These are phyloP conservation scores for Riptortus pedestris DNA, from an alignment of 1,140 invertebrate species.

Conservation along the genomic window DNA sequence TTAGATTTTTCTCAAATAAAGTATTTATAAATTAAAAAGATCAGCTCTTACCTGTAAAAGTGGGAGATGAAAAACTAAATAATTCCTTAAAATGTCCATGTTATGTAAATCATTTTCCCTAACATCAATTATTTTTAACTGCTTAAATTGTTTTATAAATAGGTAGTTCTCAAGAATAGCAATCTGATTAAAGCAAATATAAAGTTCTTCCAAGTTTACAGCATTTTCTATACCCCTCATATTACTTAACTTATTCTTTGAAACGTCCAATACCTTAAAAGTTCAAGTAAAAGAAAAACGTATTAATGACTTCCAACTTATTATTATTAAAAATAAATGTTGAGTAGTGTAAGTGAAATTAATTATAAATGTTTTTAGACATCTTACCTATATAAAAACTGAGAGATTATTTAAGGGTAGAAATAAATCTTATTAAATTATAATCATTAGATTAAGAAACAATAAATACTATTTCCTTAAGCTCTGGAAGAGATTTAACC, in stretches of 20 bases:
- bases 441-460: too few species aligned
- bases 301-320: neutral
- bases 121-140: neutral
- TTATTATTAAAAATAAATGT: neutral
- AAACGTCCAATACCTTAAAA: neutral
- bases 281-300: neutral
- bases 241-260: neutral
- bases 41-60: neutral
- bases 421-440: too few species aligned
- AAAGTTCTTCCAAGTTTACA: neutral
- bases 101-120: neutral
- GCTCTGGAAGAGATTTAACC: too few species aligned
- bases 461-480: too few species aligned
- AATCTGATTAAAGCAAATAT: neutral
- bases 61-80: neutral
- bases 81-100: conserved; percentile 3
- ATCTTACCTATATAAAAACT: too few species aligned
- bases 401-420: too few species aligned
- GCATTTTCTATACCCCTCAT: neutral
- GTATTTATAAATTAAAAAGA: too few species aligned
- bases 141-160: neutral
- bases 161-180: neutral
- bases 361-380: neutral
- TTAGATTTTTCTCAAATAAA: too few species aligned
- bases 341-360: neutral